Evolutionary conservation across 92 coral and sea anemone species (phyloP).

Genomic region (Phenganax marumi): DNA sequence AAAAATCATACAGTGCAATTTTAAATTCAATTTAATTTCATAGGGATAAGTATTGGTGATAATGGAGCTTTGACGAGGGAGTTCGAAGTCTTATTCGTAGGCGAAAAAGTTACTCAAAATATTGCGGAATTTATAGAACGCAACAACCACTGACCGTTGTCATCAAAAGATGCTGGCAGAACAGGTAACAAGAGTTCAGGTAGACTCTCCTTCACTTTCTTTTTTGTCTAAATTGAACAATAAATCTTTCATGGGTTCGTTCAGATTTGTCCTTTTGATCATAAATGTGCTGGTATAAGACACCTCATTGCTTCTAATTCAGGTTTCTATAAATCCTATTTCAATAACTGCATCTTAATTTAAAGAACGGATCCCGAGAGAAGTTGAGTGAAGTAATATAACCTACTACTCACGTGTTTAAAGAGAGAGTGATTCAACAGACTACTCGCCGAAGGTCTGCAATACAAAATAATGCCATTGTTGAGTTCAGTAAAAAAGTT

Average conservation of each 20-base stretch:
- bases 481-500: neutral
- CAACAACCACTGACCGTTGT: constrained; percentile 28
- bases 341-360: neutral
- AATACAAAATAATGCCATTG: constrained; percentile 7
- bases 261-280: neutral
- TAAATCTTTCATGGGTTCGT: neutral
- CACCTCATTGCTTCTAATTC: neutral
- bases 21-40: no score
- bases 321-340: neutral
- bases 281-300: neutral
- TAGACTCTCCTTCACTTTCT: constrained; percentile 70
- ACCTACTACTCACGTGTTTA: constrained; percentile 71
- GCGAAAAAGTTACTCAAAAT: neutral
- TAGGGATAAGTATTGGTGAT: no score
- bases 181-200: constrained; percentile 70
- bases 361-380: neutral
- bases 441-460: constrained; percentile 69
- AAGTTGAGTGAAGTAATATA: neutral
- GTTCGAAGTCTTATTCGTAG: neutral
- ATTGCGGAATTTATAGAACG: neutral
- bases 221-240: constrained; percentile 63
- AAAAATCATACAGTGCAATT: no score
- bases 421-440: constrained; percentile 79
- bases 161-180: constrained; percentile 49
- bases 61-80: neutral